A percentile compares a stretch with the other conserved stretches of the same genome.
Evolutionary conservation across 2,797 vertebrate genomes (phyloP).

Genomic region (Galago senegalensis): DNA sequence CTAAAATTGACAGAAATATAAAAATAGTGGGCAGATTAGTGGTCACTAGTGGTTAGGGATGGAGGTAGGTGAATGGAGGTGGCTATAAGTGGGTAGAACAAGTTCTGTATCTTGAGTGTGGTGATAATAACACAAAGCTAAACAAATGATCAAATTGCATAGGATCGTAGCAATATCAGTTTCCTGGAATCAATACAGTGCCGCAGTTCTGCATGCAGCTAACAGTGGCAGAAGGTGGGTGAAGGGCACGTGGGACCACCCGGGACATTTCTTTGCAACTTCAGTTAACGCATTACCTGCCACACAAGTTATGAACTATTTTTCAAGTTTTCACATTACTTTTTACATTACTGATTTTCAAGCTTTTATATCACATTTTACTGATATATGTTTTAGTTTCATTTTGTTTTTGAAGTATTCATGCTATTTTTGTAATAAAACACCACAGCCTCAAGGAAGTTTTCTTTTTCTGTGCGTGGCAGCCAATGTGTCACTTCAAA

Average conservation of each 20-base stretch:
- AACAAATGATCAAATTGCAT: background rate
- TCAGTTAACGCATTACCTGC: background rate
- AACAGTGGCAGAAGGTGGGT: background rate
- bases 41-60: background rate
- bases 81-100: background rate
- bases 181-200: background rate
- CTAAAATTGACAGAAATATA: constrained; percentile 1
- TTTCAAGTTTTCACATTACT: no score
- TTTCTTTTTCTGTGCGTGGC: no score
- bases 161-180: background rate
- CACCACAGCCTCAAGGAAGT: no score
- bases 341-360: no score
- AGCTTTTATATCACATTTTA: no score
- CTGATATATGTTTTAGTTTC: no score
- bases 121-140: background rate
- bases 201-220: background rate
- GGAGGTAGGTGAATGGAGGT: background rate
- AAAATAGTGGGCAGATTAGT: background rate
- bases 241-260: background rate
- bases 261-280: background rate
- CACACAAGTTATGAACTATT: no score
- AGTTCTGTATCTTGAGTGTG: background rate
- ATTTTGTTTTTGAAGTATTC: no score
- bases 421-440: no score
- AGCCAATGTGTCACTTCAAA: background rate